phyloP scores from a whole-genome alignment of 2,888 invertebrate genomes.

The Sceliomorpha sp. region DNA sequence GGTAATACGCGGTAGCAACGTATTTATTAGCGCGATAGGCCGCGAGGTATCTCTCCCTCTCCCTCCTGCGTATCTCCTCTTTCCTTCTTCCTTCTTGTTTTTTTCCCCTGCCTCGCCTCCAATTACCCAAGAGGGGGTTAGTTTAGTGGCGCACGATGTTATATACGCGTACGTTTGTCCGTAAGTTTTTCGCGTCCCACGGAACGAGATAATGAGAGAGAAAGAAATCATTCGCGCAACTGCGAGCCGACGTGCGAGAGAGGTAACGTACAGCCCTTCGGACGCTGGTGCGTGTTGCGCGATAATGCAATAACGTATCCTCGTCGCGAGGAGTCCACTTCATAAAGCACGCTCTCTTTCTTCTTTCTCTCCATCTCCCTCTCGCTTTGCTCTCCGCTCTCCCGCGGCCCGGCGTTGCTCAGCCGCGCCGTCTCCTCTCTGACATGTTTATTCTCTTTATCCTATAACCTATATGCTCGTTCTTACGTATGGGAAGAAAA shows the following conservation, averaged over 20 bases:
- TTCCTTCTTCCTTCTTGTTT: too few species aligned
- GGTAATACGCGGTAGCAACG: slow-evolving; percentile 71
- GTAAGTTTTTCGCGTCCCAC: slow-evolving; percentile 46
- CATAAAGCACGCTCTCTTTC: slow-evolving; percentile 71
- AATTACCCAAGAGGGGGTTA: slow-evolving; percentile 63
- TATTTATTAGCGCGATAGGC: slow-evolving; percentile 74
- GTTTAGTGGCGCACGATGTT: slow-evolving; percentile 34
- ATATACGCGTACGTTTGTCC: slow-evolving; percentile 27
- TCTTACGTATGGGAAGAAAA: slow-evolving; percentile 59
- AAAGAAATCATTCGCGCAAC: slow-evolving; percentile 47
- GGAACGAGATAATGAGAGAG: slow-evolving; percentile 53
- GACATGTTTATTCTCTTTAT: slow-evolving; percentile 76
- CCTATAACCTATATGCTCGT: slow-evolving; percentile 65
- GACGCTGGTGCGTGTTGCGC: slow-evolving; percentile 69
- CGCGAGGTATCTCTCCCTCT: slow-evolving; percentile 54
- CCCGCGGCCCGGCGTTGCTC: slow-evolving; percentile 44
- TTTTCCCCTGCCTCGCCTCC: slow-evolving; percentile 65
- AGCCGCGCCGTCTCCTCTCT: slow-evolving; percentile 56
- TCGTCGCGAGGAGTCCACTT: slow-evolving; percentile 70
- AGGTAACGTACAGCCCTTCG: too few species aligned
- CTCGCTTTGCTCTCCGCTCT: slow-evolving; percentile 38
- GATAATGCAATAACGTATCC: slow-evolving; percentile 77
- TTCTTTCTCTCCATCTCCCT: slow-evolving; percentile 35
- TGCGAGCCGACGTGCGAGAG: slow-evolving; percentile 48
- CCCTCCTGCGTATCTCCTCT: too few species aligned